These are phyloP conservation scores for Coleophora deauratella DNA, from an alignment of 2,888 invertebrate species.

Conservation along the genomic window DNA sequence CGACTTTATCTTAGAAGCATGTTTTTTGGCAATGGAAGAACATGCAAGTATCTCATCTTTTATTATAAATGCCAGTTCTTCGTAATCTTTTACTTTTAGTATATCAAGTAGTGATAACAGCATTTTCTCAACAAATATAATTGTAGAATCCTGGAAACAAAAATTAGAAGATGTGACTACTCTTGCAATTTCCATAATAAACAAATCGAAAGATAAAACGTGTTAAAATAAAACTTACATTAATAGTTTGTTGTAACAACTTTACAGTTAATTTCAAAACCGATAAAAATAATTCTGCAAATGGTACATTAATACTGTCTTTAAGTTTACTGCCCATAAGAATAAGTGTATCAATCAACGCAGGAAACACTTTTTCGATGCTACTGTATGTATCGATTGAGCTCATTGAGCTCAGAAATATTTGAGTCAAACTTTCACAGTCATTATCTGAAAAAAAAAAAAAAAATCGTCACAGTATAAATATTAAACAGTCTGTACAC, in stretches of 20 bases:
- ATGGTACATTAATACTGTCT: slow-evolving; percentile 13
- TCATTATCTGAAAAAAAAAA: slow-evolving; percentile 19
- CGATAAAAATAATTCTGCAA: slow-evolving; percentile 23
- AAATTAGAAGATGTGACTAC: not conserved
- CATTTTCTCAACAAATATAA: slow-evolving; percentile 20
- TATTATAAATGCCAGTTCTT: slow-evolving; percentile 20
- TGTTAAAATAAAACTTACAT: slow-evolving; percentile 19
- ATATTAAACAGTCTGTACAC: too few species aligned
- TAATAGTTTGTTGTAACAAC: slow-evolving; percentile 12
- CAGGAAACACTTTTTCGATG: slow-evolving; percentile 23
- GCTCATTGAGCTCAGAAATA: slow-evolving; percentile 21
- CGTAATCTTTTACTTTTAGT: slow-evolving; percentile 24
- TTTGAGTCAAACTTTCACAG: slow-evolving; percentile 22
- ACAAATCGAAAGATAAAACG: not conserved
- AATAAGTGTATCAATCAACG: slow-evolving; percentile 28
- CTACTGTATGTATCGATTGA: slow-evolving; percentile 21
- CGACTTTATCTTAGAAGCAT: slow-evolving; percentile 8
- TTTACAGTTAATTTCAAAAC: slow-evolving; percentile 25
- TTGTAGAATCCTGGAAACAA: slow-evolving; percentile 25
- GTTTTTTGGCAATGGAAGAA: slow-evolving; percentile 7
- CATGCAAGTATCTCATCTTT: slow-evolving; percentile 25
- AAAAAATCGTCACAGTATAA: too few species aligned
- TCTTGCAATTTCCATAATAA: not conserved
- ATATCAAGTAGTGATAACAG: slow-evolving; percentile 24
- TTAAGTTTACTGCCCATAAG: slow-evolving; percentile 23